phyloP scores from a whole-genome alignment of 2,797 vertebrate genomes.

The Gallinago solitaria region DNA sequence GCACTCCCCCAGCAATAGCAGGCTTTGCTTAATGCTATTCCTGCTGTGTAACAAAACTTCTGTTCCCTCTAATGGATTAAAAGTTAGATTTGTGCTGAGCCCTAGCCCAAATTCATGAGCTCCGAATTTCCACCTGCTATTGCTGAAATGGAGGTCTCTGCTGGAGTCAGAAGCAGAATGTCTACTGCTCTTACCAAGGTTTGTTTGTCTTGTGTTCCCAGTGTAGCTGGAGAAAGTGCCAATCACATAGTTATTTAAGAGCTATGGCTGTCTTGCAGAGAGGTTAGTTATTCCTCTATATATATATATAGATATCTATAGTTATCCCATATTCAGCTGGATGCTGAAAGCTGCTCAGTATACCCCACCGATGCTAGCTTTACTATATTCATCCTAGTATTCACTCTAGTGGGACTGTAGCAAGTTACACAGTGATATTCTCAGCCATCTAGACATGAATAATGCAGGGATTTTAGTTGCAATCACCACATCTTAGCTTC shows the following conservation, averaged over 20 bases:
- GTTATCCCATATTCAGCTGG: background rate
- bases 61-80: background rate
- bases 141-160: background rate
- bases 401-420: background rate
- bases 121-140: background rate
- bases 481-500: background rate
- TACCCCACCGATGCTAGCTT: accelerated
- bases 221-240: background rate
- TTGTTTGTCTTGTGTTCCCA: background rate
- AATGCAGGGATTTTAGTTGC: background rate
- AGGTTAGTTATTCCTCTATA: background rate
- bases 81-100: background rate
- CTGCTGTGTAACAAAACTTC: background rate
- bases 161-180: background rate
- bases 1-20: background rate
- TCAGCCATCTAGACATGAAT: background rate
- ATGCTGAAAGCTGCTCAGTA: background rate
- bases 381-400: background rate
- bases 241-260: background rate
- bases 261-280: background rate
- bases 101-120: accelerated
- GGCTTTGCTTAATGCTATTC: background rate
- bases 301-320: too few species aligned
- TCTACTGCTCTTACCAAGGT: background rate
- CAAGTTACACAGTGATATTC: background rate